These are phyloP conservation scores for Zoanthus gigantus DNA, from an alignment of 92 coral and sea anemone species.

Conservation along the genomic window DNA sequence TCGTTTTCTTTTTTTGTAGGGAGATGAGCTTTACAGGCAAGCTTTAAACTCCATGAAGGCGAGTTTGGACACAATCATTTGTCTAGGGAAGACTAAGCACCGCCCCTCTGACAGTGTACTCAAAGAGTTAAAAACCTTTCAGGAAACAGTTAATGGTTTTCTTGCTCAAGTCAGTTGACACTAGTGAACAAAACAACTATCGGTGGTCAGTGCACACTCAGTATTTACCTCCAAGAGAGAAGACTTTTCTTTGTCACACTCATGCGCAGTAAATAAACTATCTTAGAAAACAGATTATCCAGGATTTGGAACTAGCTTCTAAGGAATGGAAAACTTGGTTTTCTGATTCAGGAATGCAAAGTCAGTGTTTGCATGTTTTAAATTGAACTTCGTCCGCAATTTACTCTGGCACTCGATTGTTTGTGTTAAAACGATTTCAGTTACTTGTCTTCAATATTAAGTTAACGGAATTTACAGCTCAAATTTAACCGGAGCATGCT, in stretches of 20 bases:
- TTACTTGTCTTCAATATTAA: no score
- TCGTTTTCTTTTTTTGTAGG: slow-evolving; percentile 10
- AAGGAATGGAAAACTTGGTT: no score
- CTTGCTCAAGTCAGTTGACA: slow-evolving; percentile 20
- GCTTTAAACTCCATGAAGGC: slow-evolving; percentile 25
- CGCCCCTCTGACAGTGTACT: slow-evolving; percentile 32
- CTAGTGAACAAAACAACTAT: not conserved
- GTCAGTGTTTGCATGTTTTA: no score
- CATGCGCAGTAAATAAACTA: no score
- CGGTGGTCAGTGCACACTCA: not conserved
- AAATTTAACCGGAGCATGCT: no score
- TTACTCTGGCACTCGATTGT: no score
- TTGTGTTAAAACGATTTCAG: no score
- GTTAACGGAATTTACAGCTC: no score
- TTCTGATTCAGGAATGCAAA: no score
- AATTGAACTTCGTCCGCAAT: no score
- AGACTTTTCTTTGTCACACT: not conserved
- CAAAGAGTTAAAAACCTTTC: not conserved
- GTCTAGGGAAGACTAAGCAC: not conserved
- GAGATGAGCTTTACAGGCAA: slow-evolving; percentile 36
- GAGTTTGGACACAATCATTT: slow-evolving; percentile 8
- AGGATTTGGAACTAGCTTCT: no score
- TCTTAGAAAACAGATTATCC: no score
- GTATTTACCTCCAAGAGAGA: not conserved
- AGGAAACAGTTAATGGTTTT: slow-evolving; percentile 1